phyloP scores from a whole-genome alignment of 2,113 vertebrate species.

The Oreotrochilus melanogaster region DNA sequence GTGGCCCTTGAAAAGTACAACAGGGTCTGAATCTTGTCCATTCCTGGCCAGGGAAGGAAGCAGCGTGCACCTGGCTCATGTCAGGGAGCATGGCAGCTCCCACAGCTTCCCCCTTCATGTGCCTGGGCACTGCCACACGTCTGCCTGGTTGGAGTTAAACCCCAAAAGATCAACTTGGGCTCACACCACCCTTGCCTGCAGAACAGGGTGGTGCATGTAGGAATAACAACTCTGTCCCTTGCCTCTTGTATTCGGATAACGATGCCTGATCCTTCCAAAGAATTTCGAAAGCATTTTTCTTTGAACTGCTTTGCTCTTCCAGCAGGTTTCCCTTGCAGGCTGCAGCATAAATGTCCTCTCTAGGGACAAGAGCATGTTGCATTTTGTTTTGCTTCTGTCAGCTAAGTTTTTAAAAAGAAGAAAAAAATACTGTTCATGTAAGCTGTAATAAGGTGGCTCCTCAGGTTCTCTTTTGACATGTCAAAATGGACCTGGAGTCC shows the following conservation, averaged over 20 bases:
- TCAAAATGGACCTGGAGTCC: not conserved
- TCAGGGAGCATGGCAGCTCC: rapidly evolving
- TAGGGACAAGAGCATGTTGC: not conserved
- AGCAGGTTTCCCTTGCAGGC: rapidly evolving
- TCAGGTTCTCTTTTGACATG: not conserved
- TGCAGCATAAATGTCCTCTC: not conserved
- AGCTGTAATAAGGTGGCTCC: not conserved
- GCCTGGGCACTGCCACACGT: rapidly evolving
- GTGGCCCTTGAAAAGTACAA: not conserved
- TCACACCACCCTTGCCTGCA: not conserved
- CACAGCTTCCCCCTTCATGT: too few species aligned
- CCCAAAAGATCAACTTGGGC: not conserved
- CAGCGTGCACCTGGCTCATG: rapidly evolving
- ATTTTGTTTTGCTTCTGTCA: not conserved
- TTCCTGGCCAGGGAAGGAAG: not conserved
- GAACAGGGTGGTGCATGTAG: not conserved
- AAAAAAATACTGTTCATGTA: too few species aligned
- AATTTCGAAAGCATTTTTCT: not conserved
- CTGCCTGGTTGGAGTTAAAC: not conserved
- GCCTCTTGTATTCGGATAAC: rapidly evolving
- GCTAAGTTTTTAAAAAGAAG: not conserved
- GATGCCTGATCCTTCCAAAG: too few species aligned
- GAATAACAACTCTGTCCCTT: not conserved
- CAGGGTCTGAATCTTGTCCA: not conserved
- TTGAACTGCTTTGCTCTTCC: not conserved